Evolutionary conservation across 37 sponge, comb jelly and placozoan genomes (phyloP).

Genomic region (Theonella swinhoei): DNA sequence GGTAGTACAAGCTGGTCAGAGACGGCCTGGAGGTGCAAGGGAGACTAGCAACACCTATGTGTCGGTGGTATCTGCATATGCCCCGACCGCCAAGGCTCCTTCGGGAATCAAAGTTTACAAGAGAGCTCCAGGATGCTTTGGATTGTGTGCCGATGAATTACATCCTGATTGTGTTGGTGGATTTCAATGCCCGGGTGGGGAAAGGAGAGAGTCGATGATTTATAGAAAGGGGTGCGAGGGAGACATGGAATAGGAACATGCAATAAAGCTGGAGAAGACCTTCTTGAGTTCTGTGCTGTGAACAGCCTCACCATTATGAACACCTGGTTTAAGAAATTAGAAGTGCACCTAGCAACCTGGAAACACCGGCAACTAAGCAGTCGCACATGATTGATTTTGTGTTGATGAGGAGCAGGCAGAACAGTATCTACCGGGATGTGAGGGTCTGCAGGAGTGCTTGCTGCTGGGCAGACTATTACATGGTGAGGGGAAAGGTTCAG

Average conservation of each 20-base stretch:
- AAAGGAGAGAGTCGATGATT: neutral
- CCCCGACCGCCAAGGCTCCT: conserved; percentile 29
- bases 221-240: conserved; percentile 10
- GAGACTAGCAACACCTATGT: conserved; percentile 1
- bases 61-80: no score
- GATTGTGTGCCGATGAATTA: conserved; percentile 16
- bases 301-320: conserved; percentile 52
- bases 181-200: no score
- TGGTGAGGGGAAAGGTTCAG: conserved; percentile 13
- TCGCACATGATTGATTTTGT: conserved; percentile 37
- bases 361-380: conserved; percentile 35
- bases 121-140: conserved; percentile 28
- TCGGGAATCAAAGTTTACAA: conserved; percentile 8
- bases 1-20: neutral
- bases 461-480: conserved; percentile 24
- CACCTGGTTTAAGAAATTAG: conserved; percentile 54
- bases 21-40: conserved; percentile 18
- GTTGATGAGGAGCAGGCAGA: conserved; percentile 23
- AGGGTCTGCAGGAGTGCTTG: conserved; percentile 8
- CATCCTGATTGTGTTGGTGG: conserved; percentile 27
- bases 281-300: conserved; percentile 49
- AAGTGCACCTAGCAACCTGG: conserved; percentile 35
- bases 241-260: conserved; percentile 30
- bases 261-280: conserved; percentile 27
- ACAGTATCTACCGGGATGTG: conserved; percentile 9